These are phyloP conservation scores for Drosophila persimilis DNA, from an alignment of 1,140 invertebrate species.

Conservation along the genomic window DNA sequence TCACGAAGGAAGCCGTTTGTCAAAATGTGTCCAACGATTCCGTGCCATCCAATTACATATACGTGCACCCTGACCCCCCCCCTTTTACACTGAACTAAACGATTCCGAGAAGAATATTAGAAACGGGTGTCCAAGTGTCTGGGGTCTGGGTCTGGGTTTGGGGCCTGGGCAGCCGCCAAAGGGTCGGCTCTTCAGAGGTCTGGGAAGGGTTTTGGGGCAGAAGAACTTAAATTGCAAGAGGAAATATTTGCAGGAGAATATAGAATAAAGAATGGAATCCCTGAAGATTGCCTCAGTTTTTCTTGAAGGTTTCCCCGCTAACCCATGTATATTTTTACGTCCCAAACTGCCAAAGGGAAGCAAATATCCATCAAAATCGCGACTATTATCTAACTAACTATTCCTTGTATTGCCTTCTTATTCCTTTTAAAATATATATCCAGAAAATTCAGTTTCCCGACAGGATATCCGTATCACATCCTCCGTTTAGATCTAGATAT, in stretches of 20 bases:
- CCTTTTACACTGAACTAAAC: slow-evolving; percentile 39
- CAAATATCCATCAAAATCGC: not conserved
- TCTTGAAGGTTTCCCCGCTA: too few relatives aligned
- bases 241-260: not conserved
- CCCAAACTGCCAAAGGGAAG: too few relatives aligned
- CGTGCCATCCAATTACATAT: slow-evolving; percentile 69
- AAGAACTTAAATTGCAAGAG: not conserved
- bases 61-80: slow-evolving; percentile 11
- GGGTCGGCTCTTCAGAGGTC: slow-evolving; percentile 25
- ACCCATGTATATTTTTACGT: too few relatives aligned
- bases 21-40: slow-evolving; percentile 64
- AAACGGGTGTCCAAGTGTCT: slow-evolving; percentile 54
- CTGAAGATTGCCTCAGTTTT: too few relatives aligned
- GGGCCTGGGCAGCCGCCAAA: slow-evolving; percentile 2
- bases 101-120: slow-evolving; percentile 42
- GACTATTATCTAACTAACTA: too few relatives aligned
- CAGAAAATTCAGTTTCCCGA: not conserved
- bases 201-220: not conserved
- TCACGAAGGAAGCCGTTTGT: slow-evolving; percentile 71
- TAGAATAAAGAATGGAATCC: too few relatives aligned
- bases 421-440: too few relatives aligned
- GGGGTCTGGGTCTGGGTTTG: slow-evolving; percentile 12
- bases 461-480: not conserved
- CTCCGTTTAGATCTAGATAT: not conserved
- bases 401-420: too few relatives aligned